phyloP scores from a whole-genome alignment of 2,797 vertebrate species.

The Catharus ustulatus region DNA sequence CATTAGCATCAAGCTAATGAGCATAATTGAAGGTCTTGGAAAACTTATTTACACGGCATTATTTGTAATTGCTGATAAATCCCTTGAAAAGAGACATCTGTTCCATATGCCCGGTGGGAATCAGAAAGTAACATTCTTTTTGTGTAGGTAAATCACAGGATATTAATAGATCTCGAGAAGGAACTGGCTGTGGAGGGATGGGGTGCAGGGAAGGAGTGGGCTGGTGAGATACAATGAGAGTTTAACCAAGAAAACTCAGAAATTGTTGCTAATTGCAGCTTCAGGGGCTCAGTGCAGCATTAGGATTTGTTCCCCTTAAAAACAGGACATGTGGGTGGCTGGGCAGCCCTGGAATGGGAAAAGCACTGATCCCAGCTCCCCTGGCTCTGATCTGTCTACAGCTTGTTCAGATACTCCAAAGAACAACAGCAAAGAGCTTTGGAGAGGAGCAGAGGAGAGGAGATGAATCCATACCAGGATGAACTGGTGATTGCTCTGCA shows the following conservation, averaged over 20 bases:
- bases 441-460: neutral
- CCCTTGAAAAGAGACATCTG: conserved; percentile 49
- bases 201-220: neutral
- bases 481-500: neutral
- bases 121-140: conserved; percentile 23
- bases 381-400: neutral
- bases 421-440: neutral
- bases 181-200: neutral
- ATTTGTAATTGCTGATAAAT: conserved; percentile 39
- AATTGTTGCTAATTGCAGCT: neutral
- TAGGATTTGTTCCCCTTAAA: neutral
- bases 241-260: neutral
- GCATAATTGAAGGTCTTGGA: conserved; percentile 22
- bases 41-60: conserved; percentile 49
- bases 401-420: neutral
- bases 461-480: neutral
- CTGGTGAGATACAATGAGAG: neutral
- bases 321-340: accelerated
- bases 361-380: neutral
- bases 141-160: conserved; percentile 39
- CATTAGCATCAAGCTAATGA: conserved; percentile 40
- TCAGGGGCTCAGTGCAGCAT: neutral
- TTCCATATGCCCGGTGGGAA: conserved; percentile 17
- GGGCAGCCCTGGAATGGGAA: neutral
- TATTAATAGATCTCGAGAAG: neutral